phyloP scores from a whole-genome alignment of 1,140 invertebrate species.

The Ceratina calcarata region DNA sequence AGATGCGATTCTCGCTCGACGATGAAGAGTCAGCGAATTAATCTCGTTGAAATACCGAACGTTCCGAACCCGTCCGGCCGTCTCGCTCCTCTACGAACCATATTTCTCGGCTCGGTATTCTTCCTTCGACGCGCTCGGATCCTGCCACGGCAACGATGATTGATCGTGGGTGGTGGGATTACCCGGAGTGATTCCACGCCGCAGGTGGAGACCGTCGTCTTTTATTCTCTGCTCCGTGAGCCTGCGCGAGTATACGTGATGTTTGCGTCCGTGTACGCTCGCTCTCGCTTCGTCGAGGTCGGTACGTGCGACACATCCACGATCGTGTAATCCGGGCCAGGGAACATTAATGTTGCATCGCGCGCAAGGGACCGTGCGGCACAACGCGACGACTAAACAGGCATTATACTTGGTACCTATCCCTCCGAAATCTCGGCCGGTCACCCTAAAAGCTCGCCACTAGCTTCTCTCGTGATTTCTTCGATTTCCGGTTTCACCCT shows the following conservation, averaged over 20 bases:
- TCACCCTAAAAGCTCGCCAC: conserved; percentile 22
- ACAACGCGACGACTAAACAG: conserved; percentile 69
- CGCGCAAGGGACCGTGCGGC: conserved; percentile 64
- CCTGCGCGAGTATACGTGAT: background rate
- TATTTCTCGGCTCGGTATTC: conserved; percentile 34
- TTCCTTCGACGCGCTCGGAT: conserved; percentile 35
- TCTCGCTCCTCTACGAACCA: background rate
- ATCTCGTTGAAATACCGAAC: too few species aligned
- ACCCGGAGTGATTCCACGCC: conserved; percentile 50
- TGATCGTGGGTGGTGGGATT: conserved; percentile 66
- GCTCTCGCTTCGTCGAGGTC: background rate
- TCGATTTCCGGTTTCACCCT: conserved; percentile 20
- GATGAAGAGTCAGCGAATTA: too few species aligned
- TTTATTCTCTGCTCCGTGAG: conserved; percentile 13
- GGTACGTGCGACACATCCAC: conserved; percentile 55
- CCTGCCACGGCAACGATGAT: conserved; percentile 57
- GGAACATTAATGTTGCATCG: conserved; percentile 75
- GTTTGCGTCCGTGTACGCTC: background rate
- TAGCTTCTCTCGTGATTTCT: conserved; percentile 20
- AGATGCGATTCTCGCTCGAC: too few species aligned
- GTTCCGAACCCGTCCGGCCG: background rate
- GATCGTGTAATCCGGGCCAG: conserved; percentile 68
- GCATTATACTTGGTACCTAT: conserved; percentile 63
- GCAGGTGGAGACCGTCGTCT: conserved; percentile 48
- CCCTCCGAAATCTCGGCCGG: conserved; percentile 27